A percentile compares a stretch with the other conserved stretches of the same genome.
Evolutionary conservation across 2,888 invertebrate genomes (phyloP).

Genomic region (Protophormia terraenovae): DNA sequence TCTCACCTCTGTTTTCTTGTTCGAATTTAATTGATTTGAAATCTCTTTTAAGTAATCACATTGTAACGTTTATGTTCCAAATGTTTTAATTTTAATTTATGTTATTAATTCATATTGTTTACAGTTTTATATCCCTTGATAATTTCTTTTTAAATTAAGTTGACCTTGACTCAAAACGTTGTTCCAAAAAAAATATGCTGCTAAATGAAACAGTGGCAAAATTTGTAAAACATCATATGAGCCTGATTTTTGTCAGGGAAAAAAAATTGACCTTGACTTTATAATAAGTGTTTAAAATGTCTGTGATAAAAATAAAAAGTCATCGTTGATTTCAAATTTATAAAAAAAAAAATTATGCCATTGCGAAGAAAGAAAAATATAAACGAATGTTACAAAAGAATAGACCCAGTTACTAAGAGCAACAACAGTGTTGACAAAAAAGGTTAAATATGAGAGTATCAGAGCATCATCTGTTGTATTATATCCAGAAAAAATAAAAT

Average conservation of each 20-base stretch:
- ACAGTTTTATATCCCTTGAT: too few relatives aligned
- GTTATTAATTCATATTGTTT: too few relatives aligned
- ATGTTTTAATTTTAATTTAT: background rate
- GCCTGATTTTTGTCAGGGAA: background rate
- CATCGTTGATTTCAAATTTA: background rate
- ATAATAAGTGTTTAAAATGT: background rate
- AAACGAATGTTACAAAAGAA: background rate
- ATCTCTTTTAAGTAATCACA: too few relatives aligned
- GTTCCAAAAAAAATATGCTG: background rate
- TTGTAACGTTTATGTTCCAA: too few relatives aligned
- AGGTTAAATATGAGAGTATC: background rate
- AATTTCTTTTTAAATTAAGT: too few relatives aligned
- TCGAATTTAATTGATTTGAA: too few relatives aligned
- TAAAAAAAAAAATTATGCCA: background rate
- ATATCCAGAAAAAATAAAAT: background rate
- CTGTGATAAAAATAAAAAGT: background rate
- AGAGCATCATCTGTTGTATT: background rate
- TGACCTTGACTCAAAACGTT: background rate
- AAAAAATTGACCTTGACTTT: background rate
- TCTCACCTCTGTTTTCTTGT: too few relatives aligned
- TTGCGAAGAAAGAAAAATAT: background rate
- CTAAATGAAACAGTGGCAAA: background rate
- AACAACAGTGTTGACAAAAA: background rate
- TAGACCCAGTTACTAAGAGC: background rate
- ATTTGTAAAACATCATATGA: background rate